Percentiles rank a stretch among this genome's conserved stretches.
Conservation (phyloP, 2,797 vertebrate genomes). For the Schizopygopsis pylzovi region DNA sequence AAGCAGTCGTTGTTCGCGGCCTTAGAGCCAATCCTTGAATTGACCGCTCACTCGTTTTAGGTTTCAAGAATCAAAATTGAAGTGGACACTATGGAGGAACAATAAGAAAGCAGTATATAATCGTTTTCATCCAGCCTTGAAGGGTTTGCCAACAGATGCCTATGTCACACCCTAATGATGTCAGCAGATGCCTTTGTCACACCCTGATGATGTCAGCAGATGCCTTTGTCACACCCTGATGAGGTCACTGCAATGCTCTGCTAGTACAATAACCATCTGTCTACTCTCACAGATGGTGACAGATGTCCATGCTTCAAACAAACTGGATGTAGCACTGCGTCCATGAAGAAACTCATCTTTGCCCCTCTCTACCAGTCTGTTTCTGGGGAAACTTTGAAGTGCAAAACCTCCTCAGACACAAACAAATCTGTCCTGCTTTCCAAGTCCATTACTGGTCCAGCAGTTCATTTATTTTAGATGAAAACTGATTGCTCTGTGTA, state of each 20-base stretch:
- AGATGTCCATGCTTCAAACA: constrained; percentile 67
- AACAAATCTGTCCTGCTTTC: constrained; percentile 45
- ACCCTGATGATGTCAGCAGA: constrained; percentile 48
- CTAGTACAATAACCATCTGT: constrained; percentile 33
- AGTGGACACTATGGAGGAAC: background rate
- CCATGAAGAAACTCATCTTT: constrained; percentile 34
- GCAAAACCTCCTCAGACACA: constrained; percentile 40
- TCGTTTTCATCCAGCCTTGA: constrained; percentile 27
- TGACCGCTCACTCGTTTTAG: background rate
- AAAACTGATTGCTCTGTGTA: constrained; percentile 41
- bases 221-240: constrained; percentile 41
- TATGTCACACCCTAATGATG: constrained; percentile 48
- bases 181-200: constrained; percentile 48
- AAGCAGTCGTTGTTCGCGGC: background rate
- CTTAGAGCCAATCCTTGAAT: background rate
- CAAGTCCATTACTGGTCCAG: constrained; percentile 14
- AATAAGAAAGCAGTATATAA: background rate
- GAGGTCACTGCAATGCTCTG: constrained; percentile 44
- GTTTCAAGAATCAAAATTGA: background rate
- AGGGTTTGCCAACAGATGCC: constrained; percentile 21
- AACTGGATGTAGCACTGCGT: constrained; percentile 55
- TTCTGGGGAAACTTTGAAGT: constrained; percentile 52
- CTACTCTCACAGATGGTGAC: constrained; percentile 59
- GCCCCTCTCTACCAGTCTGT: constrained; percentile 29
- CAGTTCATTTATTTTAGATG: constrained; percentile 34